A percentile compares a stretch with the other conserved stretches of the same genome.
Conservation (phyloP, 2,113 vertebrate species). For the Sciurus niger region DNA sequence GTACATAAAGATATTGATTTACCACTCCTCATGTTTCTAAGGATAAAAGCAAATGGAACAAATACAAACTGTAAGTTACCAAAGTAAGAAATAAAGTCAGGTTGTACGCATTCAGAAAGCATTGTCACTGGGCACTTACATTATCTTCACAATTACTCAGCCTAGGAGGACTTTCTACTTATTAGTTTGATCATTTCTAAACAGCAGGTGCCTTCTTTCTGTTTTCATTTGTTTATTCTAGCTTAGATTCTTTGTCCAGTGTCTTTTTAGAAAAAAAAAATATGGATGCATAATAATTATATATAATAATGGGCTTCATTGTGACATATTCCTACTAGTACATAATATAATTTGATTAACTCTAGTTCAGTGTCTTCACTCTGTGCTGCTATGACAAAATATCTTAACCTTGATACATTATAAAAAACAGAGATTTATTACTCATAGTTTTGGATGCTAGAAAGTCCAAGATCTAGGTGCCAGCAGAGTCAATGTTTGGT, state of each 20-base stretch:
- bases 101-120: not conserved
- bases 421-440: not conserved
- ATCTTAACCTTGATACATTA: not conserved
- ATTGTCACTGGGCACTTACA: not conserved
- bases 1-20: not conserved
- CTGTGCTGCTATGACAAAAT: not conserved
- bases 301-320: too few species aligned
- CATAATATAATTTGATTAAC: too few species aligned
- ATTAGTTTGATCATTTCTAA: not conserved
- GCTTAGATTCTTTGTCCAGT: not conserved
- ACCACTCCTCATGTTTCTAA: not conserved
- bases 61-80: not conserved
- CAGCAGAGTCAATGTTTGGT: too few species aligned
- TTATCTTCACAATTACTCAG: not conserved
- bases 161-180: slow-evolving; percentile 7
- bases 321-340: too few species aligned
- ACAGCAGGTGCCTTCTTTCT: not conserved
- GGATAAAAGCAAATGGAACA: not conserved
- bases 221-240: not conserved
- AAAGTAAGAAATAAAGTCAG: not conserved
- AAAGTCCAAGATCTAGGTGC: not conserved
- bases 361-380: too few species aligned
- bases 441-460: not conserved
- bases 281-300: too few species aligned
- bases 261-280: not conserved